Percentiles rank a stretch among this genome's conserved stretches.
phyloP scores from a whole-genome alignment of 2,113 vertebrate species.

The Upupa epops region DNA sequence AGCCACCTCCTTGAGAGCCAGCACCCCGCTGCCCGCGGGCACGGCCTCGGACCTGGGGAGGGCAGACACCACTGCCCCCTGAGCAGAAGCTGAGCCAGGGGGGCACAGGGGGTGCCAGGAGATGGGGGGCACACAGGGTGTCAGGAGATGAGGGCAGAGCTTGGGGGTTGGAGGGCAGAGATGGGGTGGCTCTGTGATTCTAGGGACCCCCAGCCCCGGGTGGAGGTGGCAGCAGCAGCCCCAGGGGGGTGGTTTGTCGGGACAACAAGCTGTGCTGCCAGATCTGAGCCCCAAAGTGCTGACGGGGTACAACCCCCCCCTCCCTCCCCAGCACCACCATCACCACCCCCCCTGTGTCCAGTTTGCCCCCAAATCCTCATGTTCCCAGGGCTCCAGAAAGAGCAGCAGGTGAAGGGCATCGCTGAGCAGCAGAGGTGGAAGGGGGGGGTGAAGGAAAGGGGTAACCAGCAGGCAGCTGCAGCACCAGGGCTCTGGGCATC shows the following conservation, averaged over 20 bases:
- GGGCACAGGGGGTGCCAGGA: too few species aligned
- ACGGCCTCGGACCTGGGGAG: conserved; percentile 23
- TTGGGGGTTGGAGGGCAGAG: neutral
- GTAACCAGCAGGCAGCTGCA: neutral
- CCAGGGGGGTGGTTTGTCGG: fast-evolving
- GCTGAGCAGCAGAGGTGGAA: neutral
- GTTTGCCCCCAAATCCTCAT: neutral
- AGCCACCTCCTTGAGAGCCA: conserved; percentile 45
- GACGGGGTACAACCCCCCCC: neutral
- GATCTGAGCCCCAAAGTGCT: neutral
- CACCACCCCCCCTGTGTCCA: neutral
- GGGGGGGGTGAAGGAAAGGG: neutral
- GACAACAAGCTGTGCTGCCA: neutral
- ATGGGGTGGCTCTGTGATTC: too few species aligned
- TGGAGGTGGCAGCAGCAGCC: fast-evolving
- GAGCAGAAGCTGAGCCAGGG: neutral
- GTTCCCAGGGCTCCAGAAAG: too few species aligned
- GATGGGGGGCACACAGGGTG: too few species aligned
- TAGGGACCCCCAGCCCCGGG: fast-evolving
- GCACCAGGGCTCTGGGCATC: neutral
- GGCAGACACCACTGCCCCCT: neutral
- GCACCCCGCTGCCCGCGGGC: neutral
- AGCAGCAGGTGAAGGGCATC: neutral
- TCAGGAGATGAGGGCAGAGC: neutral
- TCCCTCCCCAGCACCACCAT: too few species aligned